Percentiles rank a stretch among this genome's conserved stretches.
Evolutionary conservation across 2,888 invertebrate genomes (phyloP).

Genomic region (Pasiphila rectangulata): DNA sequence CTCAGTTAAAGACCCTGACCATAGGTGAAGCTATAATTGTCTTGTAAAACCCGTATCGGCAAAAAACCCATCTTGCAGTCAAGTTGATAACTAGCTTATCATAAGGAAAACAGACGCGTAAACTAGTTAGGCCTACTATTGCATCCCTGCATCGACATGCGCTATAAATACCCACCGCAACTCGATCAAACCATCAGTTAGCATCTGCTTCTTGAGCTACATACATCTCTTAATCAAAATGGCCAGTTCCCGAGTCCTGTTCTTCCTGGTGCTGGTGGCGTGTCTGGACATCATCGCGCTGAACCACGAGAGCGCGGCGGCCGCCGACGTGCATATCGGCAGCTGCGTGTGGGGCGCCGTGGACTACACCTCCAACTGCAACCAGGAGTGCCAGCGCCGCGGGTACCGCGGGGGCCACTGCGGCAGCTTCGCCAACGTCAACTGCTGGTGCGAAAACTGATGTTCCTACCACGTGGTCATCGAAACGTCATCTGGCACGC

Average conservation of each 20-base stretch:
- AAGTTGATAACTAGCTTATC: background rate
- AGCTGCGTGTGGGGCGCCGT: constrained; percentile 45
- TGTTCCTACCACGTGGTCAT: no score
- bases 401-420: constrained; percentile 39
- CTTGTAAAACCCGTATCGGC: background rate
- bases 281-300: constrained; percentile 6
- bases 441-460: constrained; percentile 25
- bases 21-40: background rate
- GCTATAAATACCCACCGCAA: background rate
- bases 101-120: background rate
- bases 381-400: constrained; percentile 37
- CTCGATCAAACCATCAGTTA: background rate
- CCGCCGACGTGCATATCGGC: constrained; percentile 37
- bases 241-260: background rate
- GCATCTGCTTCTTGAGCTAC: background rate
- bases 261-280: constrained; percentile 38
- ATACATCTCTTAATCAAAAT: background rate
- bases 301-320: constrained; percentile 30
- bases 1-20: no score
- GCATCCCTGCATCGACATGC: background rate
- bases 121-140: background rate
- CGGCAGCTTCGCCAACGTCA: constrained; percentile 27
- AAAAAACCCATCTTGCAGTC: background rate
- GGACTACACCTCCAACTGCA: constrained; percentile 41
- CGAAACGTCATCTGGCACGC: no score